Base-by-base conservation (phyloP, 2,888 invertebrate genomes). In the Chymomyza fuscimana region DNA sequence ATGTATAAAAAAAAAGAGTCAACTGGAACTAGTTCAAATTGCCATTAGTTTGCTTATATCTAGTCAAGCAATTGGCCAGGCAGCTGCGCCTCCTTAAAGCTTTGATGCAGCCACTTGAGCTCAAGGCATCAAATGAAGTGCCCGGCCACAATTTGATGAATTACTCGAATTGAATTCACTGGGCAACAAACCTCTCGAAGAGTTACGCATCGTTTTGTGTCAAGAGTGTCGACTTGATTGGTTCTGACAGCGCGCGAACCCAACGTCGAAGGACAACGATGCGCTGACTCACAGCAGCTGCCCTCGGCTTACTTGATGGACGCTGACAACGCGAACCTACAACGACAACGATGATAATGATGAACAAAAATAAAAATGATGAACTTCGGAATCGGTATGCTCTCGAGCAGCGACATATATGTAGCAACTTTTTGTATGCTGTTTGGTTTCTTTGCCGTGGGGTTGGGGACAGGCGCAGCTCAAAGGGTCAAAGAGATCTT, bases 211-310 rank as follows among this genome's bases (percentile, higher is more conserved):
- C 85, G 83, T 80, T 86, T 83, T 83, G 85, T 82, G 83, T 84
- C 80, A 86, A 79, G 83, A 82, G 85, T 82, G 85, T 82, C 82
- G 88, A 80, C 80, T 87, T 85, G 89, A 89, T 89, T 86, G 86
- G 78, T 84, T 88, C 80, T 89, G 88, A 88, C 88, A 88, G 88
- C 87, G 87, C 87, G 82, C 82, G 87, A 84, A 87, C 80, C 69
- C 66, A 70, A 60, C 65, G 63, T 65, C 65, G 73, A 67, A 73
- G 73, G 75, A 77, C 75, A 32, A 65, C 54, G 56, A 16, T 50
- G 67, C 63, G 72, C 80, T 80, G 80, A 80, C 68, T 82, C 81
- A 78, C 78, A 58, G 73, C 68, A 81, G 83, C 83, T 65, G 80
- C 72, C 64, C 62, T 25, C 16, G 16, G 58, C 19, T 58, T 12